Base-by-base conservation (phyloP, 2,797 vertebrate species). In the Spinibarbus caldwelli region DNA sequence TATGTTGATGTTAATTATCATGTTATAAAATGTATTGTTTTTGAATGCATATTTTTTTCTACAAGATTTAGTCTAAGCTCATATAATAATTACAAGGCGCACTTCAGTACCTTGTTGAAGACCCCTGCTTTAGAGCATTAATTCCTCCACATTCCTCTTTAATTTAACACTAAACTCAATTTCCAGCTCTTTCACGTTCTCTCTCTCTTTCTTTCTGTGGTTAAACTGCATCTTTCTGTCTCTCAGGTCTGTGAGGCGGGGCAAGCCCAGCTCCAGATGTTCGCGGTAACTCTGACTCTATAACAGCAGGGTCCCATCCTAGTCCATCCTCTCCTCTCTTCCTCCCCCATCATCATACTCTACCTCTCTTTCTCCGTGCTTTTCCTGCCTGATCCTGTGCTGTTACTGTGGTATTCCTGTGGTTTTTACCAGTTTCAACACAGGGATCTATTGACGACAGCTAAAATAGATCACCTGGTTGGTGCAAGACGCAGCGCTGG, bases 181-280 rank as follows among this genome's bases (percentile, higher is more conserved):
- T 49, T 82, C 49, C 83, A 43, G n/a, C 19, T 82, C 45, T 43
- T 45, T 26, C 57, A 7, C 45, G 90, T 12, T 83, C 73, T 90
- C 45, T 87, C 71, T 88, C n/a, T n/a, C n/a, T n/a, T n/a, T n/a
- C n/a, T n/a, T n/a, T n/a, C 80, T 83, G 89, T 89, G 86, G 91
- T 90, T 92, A 94, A 95, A 95, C 91, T 90, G 89, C 89, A 90
- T 94, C 91, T 95, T 90, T 95, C 94, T 95, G 92, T 95, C 92
- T 93, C 93, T 91, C 94, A 96, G 95, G 94, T 95, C 94, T 95
- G 91, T 95, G 92, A 94, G 94, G 93, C 92, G 76, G 78, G 93
- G 93, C 91, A 95, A 95, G 94, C 94, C 94, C 92, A 91, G 92
- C 90, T 95, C 95, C 94, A 95, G 93, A 91, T 94, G 89, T 92